Base-by-base conservation (phyloP, 2,113 vertebrate species). In the Typhlomys cinereus region DNA sequence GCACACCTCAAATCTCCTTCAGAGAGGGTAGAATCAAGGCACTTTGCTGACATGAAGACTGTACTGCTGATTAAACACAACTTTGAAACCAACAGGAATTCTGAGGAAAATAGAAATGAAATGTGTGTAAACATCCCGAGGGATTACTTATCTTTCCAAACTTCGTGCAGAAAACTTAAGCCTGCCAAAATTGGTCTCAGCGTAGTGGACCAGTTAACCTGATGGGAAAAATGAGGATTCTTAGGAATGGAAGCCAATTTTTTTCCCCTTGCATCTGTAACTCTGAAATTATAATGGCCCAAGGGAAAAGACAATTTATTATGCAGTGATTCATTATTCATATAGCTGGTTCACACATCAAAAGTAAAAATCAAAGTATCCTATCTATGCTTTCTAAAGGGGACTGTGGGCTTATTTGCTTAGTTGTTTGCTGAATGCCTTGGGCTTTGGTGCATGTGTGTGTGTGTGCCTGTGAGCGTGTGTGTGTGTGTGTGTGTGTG, bases 281-380 rank as follows among this genome's bases (percentile, higher is more conserved):
- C 48, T 92, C 85, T 89, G 50, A 90, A 85, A 85, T 93, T 82
- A 88, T 29, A 85, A 85, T 39, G 41, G 62, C 85, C 85, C 79
- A 90, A 66, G 52, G 41, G 57, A 85, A 89, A 94, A 79, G 87
- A 36, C 21, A 81, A 86, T 44, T 92, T 89, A 76, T 82, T 76
- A 41, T 79, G 64, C 31, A 87, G 89, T 82, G 66, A 95, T 88
- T 85, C 69, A 92, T 90, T 89, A 69, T 88, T 44, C 31, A 46
- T 50, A 87, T 21, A 80, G 31, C 29, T 94, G 71, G 89, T 15
- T 86, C 69, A 92, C 8, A 88, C 31, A 86, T 92, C 48, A 84
- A 94, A 76, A 86, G 71, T n/a, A 90, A 85, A 93, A 89, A 71
- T 90, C 70, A 94, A 95, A 94, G 90, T 83, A 93, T 29, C 25